Conservation (phyloP, 2,113 vertebrate genomes). For the Pagrus major region DNA sequence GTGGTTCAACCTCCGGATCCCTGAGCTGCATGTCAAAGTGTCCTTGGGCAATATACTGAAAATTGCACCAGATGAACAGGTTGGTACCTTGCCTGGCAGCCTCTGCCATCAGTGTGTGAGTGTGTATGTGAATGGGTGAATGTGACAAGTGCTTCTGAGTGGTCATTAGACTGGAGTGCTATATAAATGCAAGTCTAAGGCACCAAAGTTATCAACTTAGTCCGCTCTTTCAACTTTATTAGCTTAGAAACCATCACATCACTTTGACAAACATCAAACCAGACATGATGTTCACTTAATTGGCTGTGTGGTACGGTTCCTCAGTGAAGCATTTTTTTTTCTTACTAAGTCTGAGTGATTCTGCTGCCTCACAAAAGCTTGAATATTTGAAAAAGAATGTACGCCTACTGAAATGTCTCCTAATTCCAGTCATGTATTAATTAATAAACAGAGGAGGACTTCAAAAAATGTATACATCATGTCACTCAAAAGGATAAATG, state of each 20-base stretch:
- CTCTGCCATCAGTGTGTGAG: too few species aligned
- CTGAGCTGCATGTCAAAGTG: too few species aligned
- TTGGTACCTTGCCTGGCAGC: too few species aligned
- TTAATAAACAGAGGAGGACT: neutral
- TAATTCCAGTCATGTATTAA: neutral
- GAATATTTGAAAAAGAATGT: neutral
- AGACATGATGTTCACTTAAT: constrained; percentile 1
- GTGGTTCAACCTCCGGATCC: too few species aligned
- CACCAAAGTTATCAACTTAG: neutral
- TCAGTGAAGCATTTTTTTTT: neutral
- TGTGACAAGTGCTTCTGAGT: too few species aligned
- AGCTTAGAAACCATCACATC: neutral
- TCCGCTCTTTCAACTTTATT: neutral
- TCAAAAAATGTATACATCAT: neutral
- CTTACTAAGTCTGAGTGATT: neutral
- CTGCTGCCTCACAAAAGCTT: neutral
- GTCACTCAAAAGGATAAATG: neutral
- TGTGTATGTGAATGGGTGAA: too few species aligned
- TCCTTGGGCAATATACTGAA: too few species aligned
- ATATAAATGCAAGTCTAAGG: too few species aligned
- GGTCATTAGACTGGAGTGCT: too few species aligned
- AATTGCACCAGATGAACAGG: too few species aligned
- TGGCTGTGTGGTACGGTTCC: neutral
- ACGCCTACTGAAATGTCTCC: neutral
- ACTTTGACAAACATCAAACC: constrained; percentile 5